phyloP scores from a whole-genome alignment of 2,113 vertebrate species.

The Struthidea cinerea region DNA sequence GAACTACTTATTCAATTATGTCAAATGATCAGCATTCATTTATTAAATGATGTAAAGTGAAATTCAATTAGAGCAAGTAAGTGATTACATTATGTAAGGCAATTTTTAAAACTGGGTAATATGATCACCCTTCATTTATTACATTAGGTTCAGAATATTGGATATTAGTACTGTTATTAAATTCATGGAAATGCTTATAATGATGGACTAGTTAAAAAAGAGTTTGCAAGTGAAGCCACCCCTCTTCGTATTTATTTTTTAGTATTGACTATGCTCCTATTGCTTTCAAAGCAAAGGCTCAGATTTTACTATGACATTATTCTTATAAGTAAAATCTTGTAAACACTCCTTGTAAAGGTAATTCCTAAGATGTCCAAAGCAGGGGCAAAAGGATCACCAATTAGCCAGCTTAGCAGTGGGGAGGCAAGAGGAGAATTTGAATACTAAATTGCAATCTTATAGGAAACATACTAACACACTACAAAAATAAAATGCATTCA shows the following conservation, averaged over 20 bases:
- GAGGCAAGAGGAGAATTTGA: not conserved
- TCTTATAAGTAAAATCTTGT: not conserved
- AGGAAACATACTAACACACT: not conserved
- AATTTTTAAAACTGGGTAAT: slow-evolving; percentile 25
- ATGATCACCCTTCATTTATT: slow-evolving; percentile 24
- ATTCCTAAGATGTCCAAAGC: not conserved
- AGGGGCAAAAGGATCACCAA: not conserved
- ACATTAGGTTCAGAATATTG: slow-evolving; percentile 3
- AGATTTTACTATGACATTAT: not conserved
- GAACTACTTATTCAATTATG: slow-evolving; percentile 35
- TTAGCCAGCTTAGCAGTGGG: fast-evolving
- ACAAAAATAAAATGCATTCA: not conserved
- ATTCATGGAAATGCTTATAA: not conserved
- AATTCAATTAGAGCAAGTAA: slow-evolving; percentile 45
- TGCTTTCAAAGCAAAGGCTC: not conserved
- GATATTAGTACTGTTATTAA: not conserved
- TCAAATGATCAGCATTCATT: slow-evolving; percentile 37
- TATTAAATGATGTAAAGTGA: slow-evolving; percentile 46
- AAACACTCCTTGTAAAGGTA: not conserved
- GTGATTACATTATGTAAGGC: slow-evolving; percentile 34
- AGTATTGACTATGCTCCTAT: not conserved
- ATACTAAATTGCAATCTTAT: not conserved
- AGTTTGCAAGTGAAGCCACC: not conserved
- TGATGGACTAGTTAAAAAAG: not conserved
- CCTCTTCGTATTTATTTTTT: not conserved